Evolutionary conservation across 2,113 vertebrate species (phyloP).

Genomic region (Phaethornis superciliosus): DNA sequence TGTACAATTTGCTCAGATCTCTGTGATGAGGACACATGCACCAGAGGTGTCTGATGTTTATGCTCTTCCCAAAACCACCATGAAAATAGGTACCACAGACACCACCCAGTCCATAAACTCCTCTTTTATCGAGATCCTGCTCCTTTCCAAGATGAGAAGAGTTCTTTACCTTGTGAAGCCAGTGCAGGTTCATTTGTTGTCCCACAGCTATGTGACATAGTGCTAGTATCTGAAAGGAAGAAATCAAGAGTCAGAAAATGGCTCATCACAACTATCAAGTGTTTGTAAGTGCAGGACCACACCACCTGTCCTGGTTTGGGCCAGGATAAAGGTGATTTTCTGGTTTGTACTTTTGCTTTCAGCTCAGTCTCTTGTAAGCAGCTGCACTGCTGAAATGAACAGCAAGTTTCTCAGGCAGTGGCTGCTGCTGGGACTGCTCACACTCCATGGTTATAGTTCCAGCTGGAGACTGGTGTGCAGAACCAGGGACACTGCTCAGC

Average conservation of each 20-base stretch:
- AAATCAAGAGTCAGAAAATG: not conserved
- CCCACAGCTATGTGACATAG: conserved; percentile 93
- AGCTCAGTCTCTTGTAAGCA: too few relatives aligned
- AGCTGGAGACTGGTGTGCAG: too few relatives aligned
- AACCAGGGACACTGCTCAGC: too few relatives aligned
- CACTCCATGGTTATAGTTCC: too few relatives aligned
- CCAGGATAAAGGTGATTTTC: too few relatives aligned
- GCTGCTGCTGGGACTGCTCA: too few relatives aligned
- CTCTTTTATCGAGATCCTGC: fast-evolving
- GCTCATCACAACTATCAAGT: not conserved
- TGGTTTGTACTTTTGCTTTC: too few relatives aligned
- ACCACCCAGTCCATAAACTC: not conserved
- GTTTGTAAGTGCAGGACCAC: fast-evolving
- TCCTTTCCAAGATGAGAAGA: not conserved
- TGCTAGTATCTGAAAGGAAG: conserved; percentile 85
- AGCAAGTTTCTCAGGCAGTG: too few relatives aligned
- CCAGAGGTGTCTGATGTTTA: not conserved
- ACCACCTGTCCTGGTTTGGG: too few relatives aligned
- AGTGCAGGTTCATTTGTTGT: conserved; percentile 96
- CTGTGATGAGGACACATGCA: not conserved
- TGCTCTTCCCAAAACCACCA: not conserved
- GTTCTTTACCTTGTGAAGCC: conserved; percentile 92
- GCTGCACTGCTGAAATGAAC: too few relatives aligned
- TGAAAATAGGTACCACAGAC: not conserved
- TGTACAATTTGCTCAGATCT: not conserved